These are phyloP conservation scores for Amblyraja radiata DNA, from an alignment of 2,797 vertebrate species.

Conservation along the genomic window DNA sequence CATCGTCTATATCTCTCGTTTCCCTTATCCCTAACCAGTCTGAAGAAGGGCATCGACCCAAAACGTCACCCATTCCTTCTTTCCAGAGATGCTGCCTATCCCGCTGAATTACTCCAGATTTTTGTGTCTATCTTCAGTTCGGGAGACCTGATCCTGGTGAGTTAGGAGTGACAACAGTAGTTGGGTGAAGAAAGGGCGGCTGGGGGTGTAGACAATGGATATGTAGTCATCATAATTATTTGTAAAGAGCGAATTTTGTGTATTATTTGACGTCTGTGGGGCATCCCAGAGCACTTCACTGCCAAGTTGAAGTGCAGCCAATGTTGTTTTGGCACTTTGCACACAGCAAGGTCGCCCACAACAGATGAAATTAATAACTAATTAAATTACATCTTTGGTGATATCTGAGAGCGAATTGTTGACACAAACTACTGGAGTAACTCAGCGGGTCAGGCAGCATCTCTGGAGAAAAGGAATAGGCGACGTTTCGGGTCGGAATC, in stretches of 20 bases:
- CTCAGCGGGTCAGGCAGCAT: too few relatives aligned
- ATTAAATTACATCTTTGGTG: not conserved
- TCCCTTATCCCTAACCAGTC: too few relatives aligned
- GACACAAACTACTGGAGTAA: too few relatives aligned
- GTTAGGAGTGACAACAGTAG: not conserved
- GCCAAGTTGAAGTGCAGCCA: not conserved
- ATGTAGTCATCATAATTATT: not conserved
- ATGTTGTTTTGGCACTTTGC: not conserved
- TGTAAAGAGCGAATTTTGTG: not conserved
- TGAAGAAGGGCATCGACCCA: too few relatives aligned
- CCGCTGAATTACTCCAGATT: too few relatives aligned
- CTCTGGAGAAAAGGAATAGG: too few relatives aligned
- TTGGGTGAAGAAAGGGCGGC: not conserved
- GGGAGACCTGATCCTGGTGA: not conserved
- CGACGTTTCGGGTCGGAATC: too few relatives aligned
- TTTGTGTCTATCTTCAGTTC: too few relatives aligned
- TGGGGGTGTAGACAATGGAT: not conserved
- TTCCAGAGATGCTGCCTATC: too few relatives aligned
- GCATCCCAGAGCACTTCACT: not conserved
- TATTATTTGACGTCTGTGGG: not conserved
- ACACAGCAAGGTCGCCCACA: not conserved
- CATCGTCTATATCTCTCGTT: too few relatives aligned
- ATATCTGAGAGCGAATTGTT: not conserved
- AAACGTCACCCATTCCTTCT: too few relatives aligned
- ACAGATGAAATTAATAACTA: not conserved